Evolutionary conservation across 2,113 vertebrate genomes (phyloP), one percentile per base, ranked within the genome.

Genomic region (Sander vitreus): DNA sequence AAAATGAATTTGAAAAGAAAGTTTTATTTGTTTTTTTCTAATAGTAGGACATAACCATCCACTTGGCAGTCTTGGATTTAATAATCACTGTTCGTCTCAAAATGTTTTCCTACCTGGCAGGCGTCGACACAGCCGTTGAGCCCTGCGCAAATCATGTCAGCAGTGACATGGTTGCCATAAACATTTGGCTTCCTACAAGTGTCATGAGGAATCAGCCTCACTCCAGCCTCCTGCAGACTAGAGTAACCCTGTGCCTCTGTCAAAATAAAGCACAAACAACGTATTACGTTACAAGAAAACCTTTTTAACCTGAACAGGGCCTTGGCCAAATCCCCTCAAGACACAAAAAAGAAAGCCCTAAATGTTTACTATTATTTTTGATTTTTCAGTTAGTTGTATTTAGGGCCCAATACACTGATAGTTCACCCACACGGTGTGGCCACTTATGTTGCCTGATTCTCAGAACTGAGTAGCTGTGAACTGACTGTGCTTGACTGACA

Each of bases 91-190:
- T 57, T 7, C 18, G 30, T 23, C 14, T 45, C 11, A 2, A 59
- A 76, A 60, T 1, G 45, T 9, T 39, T 19, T 19, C 87, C 91
- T 90, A 99, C 98, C 97, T 99, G 97, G 83, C 98, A 99, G 36
- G 98, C 97, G 0, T 99, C 98, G 0, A 91, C 91, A 66, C 93
- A 96, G 86, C 93, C 93, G 39, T 96, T 92, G 78, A 96, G 96
- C 53, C 97, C 97, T 0, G 98, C 98, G 11, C 98, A 99, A 30
- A 99, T 89, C 98, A 99, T 99, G 89, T 97, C 96, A 45, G 93
- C 73, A 3, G 94, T 97, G 69, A 99, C 79, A 45, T 99, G 96
- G 1, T 82, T 91, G 7, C 97, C 97, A 0, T 98, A 98, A 47
- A 98, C 93, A 7, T 97, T 95, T 0, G 96, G 95, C 47, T 95